These are phyloP conservation scores for Elanus axillaris DNA, from an alignment of 2,113 vertebrate genomes.

Conservation along the genomic window DNA sequence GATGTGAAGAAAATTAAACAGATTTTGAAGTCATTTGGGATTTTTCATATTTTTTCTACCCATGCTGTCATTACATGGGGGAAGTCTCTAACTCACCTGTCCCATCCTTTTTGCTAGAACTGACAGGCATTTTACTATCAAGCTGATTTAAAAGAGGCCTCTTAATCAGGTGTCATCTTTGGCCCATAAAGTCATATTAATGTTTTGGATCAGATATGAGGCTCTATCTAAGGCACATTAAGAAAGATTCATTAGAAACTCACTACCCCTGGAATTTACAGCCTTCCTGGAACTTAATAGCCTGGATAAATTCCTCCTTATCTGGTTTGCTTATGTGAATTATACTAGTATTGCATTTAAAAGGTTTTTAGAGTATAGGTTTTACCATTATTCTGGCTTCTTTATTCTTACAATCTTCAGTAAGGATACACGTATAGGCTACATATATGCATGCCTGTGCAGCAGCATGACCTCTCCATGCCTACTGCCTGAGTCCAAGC, in stretches of 20 bases:
- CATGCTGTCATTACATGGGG: neutral
- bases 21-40: neutral
- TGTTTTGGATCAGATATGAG: constrained; percentile 56
- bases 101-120: neutral
- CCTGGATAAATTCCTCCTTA: constrained; percentile 47
- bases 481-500: neutral
- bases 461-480: neutral
- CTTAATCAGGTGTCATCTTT: constrained; percentile 62
- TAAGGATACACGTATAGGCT: neutral
- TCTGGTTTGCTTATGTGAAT: constrained; percentile 52
- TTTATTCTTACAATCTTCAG: neutral
- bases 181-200: constrained; percentile 61
- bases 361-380: neutral
- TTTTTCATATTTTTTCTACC: neutral
- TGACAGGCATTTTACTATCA: constrained; percentile 11
- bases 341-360: neutral
- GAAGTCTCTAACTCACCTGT: neutral
- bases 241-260: constrained; percentile 59
- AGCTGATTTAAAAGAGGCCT: constrained; percentile 52
- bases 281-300: constrained; percentile 48
- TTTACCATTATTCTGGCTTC: neutral
- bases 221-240: constrained; percentile 43
- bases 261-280: constrained; percentile 53
- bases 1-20: neutral
- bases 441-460: no score